phyloP scores from a whole-genome alignment of 1,140 invertebrate genomes.

The Andrena cerasifolii region DNA sequence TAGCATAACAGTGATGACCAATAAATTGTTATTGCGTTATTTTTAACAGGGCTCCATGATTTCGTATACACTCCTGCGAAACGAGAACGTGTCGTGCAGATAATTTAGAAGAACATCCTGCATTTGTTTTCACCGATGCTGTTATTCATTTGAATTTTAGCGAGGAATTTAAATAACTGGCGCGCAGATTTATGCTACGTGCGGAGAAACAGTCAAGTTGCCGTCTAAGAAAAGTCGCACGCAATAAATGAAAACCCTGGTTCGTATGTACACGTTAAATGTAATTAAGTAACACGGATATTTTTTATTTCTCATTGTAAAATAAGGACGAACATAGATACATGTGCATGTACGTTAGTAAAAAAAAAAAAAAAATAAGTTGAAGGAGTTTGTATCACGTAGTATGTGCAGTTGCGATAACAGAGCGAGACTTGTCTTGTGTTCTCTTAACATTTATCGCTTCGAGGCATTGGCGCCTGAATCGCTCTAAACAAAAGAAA shows the following conservation, averaged over 20 bases:
- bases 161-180: neutral
- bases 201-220: slow-evolving; percentile 20
- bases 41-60: slow-evolving; percentile 1
- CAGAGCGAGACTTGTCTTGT: neutral
- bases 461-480: neutral
- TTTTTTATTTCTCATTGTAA: neutral
- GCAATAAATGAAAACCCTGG: neutral
- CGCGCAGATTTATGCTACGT: neutral
- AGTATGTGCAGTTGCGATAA: neutral
- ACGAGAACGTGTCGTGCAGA: neutral
- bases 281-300: neutral
- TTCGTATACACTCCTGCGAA: neutral
- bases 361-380: neutral
- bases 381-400: neutral
- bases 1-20: slow-evolving; percentile 38
- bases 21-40: slow-evolving; percentile 58
- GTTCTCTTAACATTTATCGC: neutral
- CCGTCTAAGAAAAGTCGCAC: neutral
- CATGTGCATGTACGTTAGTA: neutral
- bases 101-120: neutral
- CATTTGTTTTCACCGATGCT: too few species aligned
- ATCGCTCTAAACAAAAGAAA: neutral
- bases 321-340: neutral
- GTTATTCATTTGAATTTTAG: too few species aligned
- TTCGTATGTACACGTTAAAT: neutral